A percentile compares a stretch with the other conserved stretches of the same genome.
phyloP scores from a whole-genome alignment of 2,888 invertebrate species.

The Helleia helle region DNA sequence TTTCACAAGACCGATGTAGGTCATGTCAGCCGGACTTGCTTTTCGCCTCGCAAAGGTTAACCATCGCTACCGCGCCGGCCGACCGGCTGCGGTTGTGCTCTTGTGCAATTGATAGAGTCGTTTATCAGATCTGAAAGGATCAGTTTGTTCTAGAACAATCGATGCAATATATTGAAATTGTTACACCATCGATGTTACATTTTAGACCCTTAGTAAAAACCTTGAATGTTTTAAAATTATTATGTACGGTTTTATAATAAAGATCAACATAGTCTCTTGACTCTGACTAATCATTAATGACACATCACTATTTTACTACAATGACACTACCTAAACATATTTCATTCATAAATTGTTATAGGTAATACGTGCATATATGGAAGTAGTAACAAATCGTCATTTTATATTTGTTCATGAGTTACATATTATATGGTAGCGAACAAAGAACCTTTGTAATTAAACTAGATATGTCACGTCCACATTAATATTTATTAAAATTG shows the following conservation, averaged over 20 bases:
- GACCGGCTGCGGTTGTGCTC: slow-evolving; percentile 52
- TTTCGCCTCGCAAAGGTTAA: slow-evolving; percentile 68
- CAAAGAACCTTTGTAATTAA: too few relatives aligned
- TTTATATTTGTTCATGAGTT: too few relatives aligned
- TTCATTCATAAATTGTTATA: slow-evolving; percentile 1
- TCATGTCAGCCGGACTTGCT: slow-evolving; percentile 70
- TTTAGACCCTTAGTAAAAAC: too few relatives aligned
- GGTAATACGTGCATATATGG: not conserved
- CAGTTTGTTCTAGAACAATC: slow-evolving; percentile 42
- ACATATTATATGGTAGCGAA: too few relatives aligned
- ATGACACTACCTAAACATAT: too few relatives aligned
- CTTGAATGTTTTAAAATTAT: too few relatives aligned
- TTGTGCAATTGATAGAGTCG: slow-evolving; percentile 62
- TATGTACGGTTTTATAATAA: too few relatives aligned
- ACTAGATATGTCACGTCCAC: too few relatives aligned
- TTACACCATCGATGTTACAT: not conserved
- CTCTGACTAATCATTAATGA: not conserved
- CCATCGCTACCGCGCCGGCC: slow-evolving; percentile 35
- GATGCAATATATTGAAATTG: slow-evolving; percentile 17
- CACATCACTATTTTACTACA: not conserved
- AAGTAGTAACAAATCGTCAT: too few relatives aligned
- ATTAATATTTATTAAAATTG: too few relatives aligned
- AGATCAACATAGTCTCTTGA: too few relatives aligned
- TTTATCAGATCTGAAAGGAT: slow-evolving; percentile 61
- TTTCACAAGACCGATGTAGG: slow-evolving; percentile 67